Base-by-base conservation (phyloP, 2,888 invertebrate species). In the Sthenelais limicola region DNA sequence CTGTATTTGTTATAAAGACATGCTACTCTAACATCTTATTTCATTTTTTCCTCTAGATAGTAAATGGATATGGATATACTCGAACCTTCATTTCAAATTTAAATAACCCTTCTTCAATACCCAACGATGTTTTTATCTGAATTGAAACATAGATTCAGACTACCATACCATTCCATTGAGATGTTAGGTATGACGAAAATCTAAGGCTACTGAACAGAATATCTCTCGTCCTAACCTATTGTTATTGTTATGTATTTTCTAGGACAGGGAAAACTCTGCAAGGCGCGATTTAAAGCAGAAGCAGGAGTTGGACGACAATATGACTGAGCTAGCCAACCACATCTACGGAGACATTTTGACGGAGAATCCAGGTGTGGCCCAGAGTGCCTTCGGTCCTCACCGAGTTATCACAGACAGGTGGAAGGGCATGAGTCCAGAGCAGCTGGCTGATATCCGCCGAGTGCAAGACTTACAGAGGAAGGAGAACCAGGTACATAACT, bases 351-450 rank as follows among this genome's bases (percentile, higher is more conserved):
- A 89, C 77, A 79, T 97, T 90, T 90, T 97, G 80, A 94, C 93
- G 0, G 97, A 97, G 88, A 95, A 95, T 84, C 94, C 93, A 0
- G 93, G 94, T 75, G 92, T 92, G 0, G 92, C 94, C 0, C 85
- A 85, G 79, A 95, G 95, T 82, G 92, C 92, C 21, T 90, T 93
- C 33, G 94, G 95, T 24, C 92, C 93, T 4, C 91, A 92, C 80
- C 91, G 87, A 43, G 86, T 89, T 33, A 84, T 89, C 43, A 80
- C 88, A 3, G 88, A 88, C 78, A 80, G 89, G 32, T 90, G 88
- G 87, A 94, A 94, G 88, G 96, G 96, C 66, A 95, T 96, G 94
- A 92, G 92, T 69, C 91, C 91, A 26, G 93, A 93, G 68, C 92
- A 96, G 84, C 87, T 92, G 75, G 90, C 91, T 76, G 90, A 91